Evolutionary conservation across 2,797 vertebrate genomes (phyloP).

Genomic region (Sebastes itinus): DNA sequence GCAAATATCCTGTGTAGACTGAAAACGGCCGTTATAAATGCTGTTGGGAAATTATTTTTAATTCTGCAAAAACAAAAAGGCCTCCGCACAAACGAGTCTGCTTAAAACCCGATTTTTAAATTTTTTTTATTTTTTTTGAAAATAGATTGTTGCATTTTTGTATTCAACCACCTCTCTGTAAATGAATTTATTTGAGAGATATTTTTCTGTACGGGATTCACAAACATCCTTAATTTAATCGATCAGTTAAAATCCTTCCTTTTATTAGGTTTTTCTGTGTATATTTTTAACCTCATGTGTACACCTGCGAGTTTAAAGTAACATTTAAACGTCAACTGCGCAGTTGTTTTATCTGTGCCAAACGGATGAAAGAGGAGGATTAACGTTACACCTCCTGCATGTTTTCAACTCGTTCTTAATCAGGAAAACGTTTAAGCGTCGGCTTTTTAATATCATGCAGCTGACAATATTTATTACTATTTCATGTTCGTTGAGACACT

Average conservation of each 20-base stretch:
- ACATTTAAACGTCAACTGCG: neutral
- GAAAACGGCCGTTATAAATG: neutral
- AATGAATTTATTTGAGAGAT: neutral
- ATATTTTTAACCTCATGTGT: no score
- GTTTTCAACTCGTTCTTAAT: neutral
- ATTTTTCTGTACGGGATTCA: neutral
- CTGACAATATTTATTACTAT: slow-evolving; percentile 14
- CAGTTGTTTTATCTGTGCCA: neutral
- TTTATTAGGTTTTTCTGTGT: neutral
- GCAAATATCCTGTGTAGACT: neutral
- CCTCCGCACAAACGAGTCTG: neutral
- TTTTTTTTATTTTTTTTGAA: no score
- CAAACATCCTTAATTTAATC: neutral
- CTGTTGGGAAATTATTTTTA: neutral
- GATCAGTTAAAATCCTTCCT: fast-evolving
- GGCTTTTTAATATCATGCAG: slow-evolving; percentile 14
- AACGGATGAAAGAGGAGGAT: neutral
- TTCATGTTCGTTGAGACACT: slow-evolving; percentile 13
- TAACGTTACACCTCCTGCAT: no score
- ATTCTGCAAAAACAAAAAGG: neutral
- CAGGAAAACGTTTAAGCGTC: neutral
- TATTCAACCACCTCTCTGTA: neutral
- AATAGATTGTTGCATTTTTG: neutral
- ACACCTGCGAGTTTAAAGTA: neutral
- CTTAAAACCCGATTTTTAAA: neutral